A percentile compares a stretch with the other conserved stretches of the same genome.
Evolutionary conservation across 2,888 invertebrate genomes (phyloP).

Genomic region (Erebia aethiops): DNA sequence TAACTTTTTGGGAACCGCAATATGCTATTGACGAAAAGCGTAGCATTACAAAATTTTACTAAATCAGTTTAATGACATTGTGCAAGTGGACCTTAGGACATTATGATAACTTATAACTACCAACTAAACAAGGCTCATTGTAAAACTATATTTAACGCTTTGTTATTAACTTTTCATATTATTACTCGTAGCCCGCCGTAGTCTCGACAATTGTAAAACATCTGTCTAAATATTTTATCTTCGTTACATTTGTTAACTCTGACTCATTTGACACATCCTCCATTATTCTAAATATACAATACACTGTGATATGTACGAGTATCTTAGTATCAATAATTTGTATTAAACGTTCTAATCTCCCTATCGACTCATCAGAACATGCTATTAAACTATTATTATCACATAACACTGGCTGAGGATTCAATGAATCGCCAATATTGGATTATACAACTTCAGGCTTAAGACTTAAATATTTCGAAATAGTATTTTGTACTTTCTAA

Average conservation of each 20-base stretch:
- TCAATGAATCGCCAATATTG: slow-evolving; percentile 54
- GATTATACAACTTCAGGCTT: slow-evolving; percentile 33
- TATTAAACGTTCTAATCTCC: slow-evolving; percentile 6
- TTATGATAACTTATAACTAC: too few relatives aligned
- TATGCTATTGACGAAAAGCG: too few relatives aligned
- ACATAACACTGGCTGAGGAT: slow-evolving; percentile 72
- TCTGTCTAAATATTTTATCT: not conserved
- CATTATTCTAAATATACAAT: slow-evolving; percentile 1
- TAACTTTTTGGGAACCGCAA: too few relatives aligned
- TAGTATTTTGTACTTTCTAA: slow-evolving; percentile 21
- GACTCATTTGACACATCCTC: not conserved
- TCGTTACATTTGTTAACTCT: not conserved
- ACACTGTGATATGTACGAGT: not conserved
- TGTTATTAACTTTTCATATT: not conserved
- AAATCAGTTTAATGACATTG: too few relatives aligned
- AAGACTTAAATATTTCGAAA: slow-evolving; percentile 5
- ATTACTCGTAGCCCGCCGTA: not conserved
- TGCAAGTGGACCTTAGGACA: not conserved
- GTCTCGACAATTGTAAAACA: not conserved
- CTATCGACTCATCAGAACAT: slow-evolving; percentile 17
- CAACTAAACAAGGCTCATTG: not conserved
- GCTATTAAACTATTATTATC: slow-evolving; percentile 60
- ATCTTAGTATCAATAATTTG: slow-evolving; percentile 18
- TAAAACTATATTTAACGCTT: not conserved
- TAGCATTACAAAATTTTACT: too few relatives aligned